Base-by-base conservation (phyloP, 2,888 invertebrate species). In the Melanchra persicariae region DNA sequence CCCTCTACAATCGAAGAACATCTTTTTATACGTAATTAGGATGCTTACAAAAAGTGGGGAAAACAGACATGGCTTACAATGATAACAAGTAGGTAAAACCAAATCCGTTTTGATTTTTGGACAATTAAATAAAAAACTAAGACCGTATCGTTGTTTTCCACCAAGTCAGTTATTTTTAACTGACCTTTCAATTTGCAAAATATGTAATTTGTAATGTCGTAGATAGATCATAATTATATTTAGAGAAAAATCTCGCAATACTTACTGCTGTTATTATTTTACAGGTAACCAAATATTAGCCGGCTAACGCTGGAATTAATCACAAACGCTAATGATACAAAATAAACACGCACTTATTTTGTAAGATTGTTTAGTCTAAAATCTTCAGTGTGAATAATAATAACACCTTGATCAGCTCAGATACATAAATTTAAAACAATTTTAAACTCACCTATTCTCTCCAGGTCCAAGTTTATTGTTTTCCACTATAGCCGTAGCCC, bases 401-500 rank as follows among this genome's bases (percentile, higher is more conserved):
- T n/a, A n/a, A n/a, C n/a, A n/a, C n/a, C n/a, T n/a, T n/a, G n/a
- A n/a, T n/a, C n/a, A n/a, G n/a, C n/a, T n/a, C n/a, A n/a, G n/a
- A n/a, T n/a, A n/a, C n/a, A n/a, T 17, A 6, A 52, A 26, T n/a
- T 8, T 47, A 73, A 0, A 69, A 71, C 12, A 7, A 74, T 49
- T 51, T 82, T 71, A 52, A 64, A 86, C 96, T 96, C 87, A 97
- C 97, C 97, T 94, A 86, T 94, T 96, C 75, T 97, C 97, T 81
- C 96, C 94, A 75, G 97, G 95, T 83, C 92, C 96, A 86, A 97
- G 92, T 88, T 97, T 96, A 89, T 97, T 97, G 87, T 93, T 96
- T 87, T 97, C 97, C 72, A 97, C 96, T 82, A 97, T 93, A 60
- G 97, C 97, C 37, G 97, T 96, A 49, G 97, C 96, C 85, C 97